Evolutionary conservation across 2,888 invertebrate species (phyloP).

Genomic region (Plemyria rubiginata): DNA sequence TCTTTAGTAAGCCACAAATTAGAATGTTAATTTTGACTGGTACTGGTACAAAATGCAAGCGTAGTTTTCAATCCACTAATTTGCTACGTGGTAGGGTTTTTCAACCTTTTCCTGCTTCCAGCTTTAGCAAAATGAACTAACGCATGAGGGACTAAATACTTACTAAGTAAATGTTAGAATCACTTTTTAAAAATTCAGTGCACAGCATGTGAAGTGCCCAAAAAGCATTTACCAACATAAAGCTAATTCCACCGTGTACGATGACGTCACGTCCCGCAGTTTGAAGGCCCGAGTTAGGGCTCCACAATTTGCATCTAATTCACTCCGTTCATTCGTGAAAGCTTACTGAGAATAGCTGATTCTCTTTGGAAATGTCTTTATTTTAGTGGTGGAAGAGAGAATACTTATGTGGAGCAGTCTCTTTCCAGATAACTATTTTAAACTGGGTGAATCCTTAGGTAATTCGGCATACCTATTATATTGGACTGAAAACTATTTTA

Average conservation of each 20-base stretch:
- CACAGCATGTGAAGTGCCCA: slow-evolving; percentile 6
- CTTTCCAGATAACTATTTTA: no score
- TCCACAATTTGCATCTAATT: slow-evolving; percentile 34
- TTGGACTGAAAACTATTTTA: no score
- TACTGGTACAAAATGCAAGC: slow-evolving; percentile 10
- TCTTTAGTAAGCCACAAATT: slow-evolving; percentile 31
- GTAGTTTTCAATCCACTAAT: slow-evolving; percentile 18
- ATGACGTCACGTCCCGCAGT: slow-evolving; percentile 22
- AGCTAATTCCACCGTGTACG: slow-evolving; percentile 25
- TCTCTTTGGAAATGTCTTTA: background rate
- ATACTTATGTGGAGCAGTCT: no score
- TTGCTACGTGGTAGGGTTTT: slow-evolving; percentile 1
- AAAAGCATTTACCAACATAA: slow-evolving; percentile 19
- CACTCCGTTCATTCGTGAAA: slow-evolving; percentile 18
- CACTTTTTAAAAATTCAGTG: slow-evolving; percentile 4
- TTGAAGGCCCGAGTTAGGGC: slow-evolving; percentile 25
- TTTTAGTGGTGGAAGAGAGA: no score
- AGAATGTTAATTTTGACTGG: slow-evolving; percentile 32
- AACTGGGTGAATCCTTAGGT: no score
- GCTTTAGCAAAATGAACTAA: slow-evolving; percentile 10
- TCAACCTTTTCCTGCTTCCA: no score
- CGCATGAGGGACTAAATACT: background rate
- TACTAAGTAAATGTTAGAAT: background rate
- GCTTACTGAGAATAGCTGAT: slow-evolving; percentile 14
- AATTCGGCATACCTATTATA: no score